Evolutionary conservation across 1,140 invertebrate species (phyloP), one percentile per base, ranked within the genome.

Genomic region (Apis dorsata): DNA sequence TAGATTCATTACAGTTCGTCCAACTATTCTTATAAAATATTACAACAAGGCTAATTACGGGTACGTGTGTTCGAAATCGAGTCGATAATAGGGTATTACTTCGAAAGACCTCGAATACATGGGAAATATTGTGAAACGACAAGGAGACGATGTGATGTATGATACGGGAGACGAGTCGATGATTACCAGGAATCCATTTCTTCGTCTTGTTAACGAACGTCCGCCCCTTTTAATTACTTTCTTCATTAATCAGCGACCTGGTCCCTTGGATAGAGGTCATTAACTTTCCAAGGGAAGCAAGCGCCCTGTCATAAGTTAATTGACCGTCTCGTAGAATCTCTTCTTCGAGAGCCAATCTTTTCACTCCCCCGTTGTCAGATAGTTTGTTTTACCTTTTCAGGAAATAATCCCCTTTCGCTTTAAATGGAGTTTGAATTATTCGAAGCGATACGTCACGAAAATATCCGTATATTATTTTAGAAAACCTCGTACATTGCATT

Each of bases 151-250:
- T 44, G 66, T 89, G 79, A 88, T 88, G 34, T 86, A 88, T 85
- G 86, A 78, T 63, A 44, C 44, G 66, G 66, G 65, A 44, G 75
- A 86, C 78, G 68, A 57, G 15, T n/a, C 51, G 72, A 60, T 71
- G 81, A 86, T 84, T 86, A 83, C 76, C n/a, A 53, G 76, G 81
- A 84, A 84, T 86, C 63, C 65, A 53, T 72, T 83, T 51, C 79
- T 34, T 65, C 81, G 44, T 83, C 55, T 59, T 75, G 53, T 85
- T 86, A 82, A 84, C 72, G 66, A 89, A 72, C 78, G 73, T 84
- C 66, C 65, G 72, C 83, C 70, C 55, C 68, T 83, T 82, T 74
- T 74, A 88, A 82, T 84, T 71, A 79, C 77, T 80, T 84, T 66
- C 60, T 68, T 80, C 81, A 84, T 86, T 76, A 80, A 86, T 86